Evolutionary conservation across 2,797 vertebrate genomes (phyloP).

Genomic region (Neosilurus hyrtlii): DNA sequence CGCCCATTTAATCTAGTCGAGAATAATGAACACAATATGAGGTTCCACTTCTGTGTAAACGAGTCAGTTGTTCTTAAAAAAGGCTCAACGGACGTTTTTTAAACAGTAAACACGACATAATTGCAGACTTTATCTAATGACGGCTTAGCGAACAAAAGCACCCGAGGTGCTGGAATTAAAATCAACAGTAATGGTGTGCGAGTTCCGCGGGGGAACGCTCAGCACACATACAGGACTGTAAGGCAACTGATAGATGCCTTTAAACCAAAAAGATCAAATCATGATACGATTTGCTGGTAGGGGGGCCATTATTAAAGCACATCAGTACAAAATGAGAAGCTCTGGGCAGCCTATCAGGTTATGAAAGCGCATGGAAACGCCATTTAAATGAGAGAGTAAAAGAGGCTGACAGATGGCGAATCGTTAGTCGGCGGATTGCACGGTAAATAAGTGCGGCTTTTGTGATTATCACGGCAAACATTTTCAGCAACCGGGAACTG

Average conservation of each 20-base stretch:
- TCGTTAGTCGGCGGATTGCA: constrained; percentile 31
- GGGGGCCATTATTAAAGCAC: constrained; percentile 56
- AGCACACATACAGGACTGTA: constrained; percentile 37
- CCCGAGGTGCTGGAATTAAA: constrained; percentile 53
- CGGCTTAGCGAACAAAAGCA: constrained; percentile 29
- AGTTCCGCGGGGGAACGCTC: constrained; percentile 12
- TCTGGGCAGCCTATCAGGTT: constrained; percentile 51
- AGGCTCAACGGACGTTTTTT: background rate
- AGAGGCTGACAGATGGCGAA: constrained; percentile 46
- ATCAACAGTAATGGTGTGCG: constrained; percentile 53
- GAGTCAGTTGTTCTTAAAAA: constrained; percentile 4
- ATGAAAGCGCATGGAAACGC: constrained; percentile 49
- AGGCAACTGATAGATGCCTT: constrained; percentile 53
- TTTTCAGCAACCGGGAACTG: constrained; percentile 32
- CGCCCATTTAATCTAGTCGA: no score
- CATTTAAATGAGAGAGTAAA: constrained; percentile 33
- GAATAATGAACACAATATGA: background rate
- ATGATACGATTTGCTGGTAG: constrained; percentile 44
- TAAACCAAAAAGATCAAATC: constrained; percentile 54
- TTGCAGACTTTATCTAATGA: constrained; percentile 32
- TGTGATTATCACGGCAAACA: constrained; percentile 52
- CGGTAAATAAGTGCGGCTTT: constrained; percentile 41
- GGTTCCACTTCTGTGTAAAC: background rate
- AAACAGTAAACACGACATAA: background rate
- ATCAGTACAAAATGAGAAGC: constrained; percentile 53